Conservation (phyloP, 2,113 vertebrate species). For the Malurus melanocephalus region DNA sequence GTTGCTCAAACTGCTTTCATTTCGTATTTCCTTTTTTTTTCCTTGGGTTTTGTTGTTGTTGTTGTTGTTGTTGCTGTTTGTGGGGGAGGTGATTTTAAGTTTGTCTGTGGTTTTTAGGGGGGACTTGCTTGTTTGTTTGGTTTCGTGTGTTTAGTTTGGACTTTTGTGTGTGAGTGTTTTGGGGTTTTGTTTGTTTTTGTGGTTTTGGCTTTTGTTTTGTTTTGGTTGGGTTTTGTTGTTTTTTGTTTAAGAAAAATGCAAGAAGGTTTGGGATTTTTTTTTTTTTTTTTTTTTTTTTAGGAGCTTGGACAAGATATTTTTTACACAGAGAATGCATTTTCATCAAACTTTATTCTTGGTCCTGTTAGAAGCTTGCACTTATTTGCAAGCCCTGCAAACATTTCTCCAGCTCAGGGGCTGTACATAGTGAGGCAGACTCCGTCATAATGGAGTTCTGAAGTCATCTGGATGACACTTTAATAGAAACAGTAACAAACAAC, state of each 20-base stretch:
- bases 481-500: background rate
- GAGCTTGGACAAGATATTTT: background rate
- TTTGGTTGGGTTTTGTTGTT: no score
- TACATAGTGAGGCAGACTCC: rapidly evolving
- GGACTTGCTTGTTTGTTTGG: background rate
- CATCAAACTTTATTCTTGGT: background rate
- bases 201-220: no score
- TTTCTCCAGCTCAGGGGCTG: background rate
- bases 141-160: background rate
- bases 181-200: background rate
- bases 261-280: background rate
- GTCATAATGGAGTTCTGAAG: background rate
- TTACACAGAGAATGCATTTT: background rate
- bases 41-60: background rate
- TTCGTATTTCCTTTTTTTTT: background rate
- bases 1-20: background rate
- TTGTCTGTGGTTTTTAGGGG: background rate
- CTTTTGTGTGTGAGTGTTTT: background rate
- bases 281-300: background rate
- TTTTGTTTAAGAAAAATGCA: background rate
- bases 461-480: background rate
- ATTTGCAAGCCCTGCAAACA: background rate
- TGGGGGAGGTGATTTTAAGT: no score
- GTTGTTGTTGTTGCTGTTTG: background rate
- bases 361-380: background rate